Evolutionary conservation across 2,888 invertebrate genomes (phyloP), one percentile per base, ranked within the genome.

Genomic region (Aethes cnicana): DNA sequence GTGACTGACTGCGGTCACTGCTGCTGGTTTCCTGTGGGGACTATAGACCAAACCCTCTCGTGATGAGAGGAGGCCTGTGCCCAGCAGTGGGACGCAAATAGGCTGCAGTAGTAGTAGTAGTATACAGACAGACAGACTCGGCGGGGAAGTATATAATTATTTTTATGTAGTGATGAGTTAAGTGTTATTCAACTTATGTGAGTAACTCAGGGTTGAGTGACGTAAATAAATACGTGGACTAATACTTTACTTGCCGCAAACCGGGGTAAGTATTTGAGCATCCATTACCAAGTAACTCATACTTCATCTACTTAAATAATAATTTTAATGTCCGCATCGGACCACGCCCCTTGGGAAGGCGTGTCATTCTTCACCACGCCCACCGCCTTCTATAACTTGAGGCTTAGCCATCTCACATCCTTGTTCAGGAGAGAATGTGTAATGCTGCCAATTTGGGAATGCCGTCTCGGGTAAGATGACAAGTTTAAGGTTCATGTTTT

Each of bases 341-440:
- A 61, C 61, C 81, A 88, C 88, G 86, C 88, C 88, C 61, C 72
- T 30, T 21, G 14, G 26, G 3, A 57, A 68, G 89, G 90, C 88
- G 89, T 89, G 85, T 69, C 68, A 46, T 30, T 43, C 42, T 57
- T 9, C 37, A 43, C 58, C 78, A 90, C 90, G 89, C 90, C 90
- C 58, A 83, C 73, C 73, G 75, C 83, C 81, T 79, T 73, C 73
- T 69, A 55, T 59, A 62, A 63, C 71, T 75, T 67, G 63, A 71
- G 68, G 59, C 54, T 52, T 58, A 61, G 58, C 62, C 57, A 67
- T 69, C 60, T 66, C 61, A 65, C 66, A 54, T 69, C 70, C 73
- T 80, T 69, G 72, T 73, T 70, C 71, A 72, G 58, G 64, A 69
- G 79, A 83, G 78, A 75, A 77, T 75, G 61, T 77, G 73, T 72